A percentile compares a stretch with the other conserved stretches of the same genome.
These are phyloP conservation scores for Patella pellucida DNA, from an alignment of 2,888 invertebrate species.

Conservation along the genomic window DNA sequence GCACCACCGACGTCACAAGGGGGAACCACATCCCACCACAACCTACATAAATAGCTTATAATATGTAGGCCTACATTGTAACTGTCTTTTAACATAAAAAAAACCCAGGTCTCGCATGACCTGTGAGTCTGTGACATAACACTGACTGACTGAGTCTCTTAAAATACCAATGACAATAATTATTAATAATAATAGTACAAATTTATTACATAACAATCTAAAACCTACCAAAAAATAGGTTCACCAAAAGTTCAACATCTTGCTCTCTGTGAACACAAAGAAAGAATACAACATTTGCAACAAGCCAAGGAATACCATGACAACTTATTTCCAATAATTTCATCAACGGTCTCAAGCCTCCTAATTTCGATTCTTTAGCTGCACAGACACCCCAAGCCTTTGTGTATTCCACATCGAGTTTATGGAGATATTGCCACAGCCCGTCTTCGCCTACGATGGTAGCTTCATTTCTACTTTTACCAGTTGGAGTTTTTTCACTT, in stretches of 20 bases:
- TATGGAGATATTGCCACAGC: conserved; percentile 32
- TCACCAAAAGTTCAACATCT: conserved; percentile 86
- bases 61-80: no score
- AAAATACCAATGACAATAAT: no score
- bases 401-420: conserved; percentile 45
- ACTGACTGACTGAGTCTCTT: no score
- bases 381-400: conserved; percentile 55
- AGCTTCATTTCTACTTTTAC: no score
- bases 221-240: conserved; percentile 83
- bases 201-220: not conserved
- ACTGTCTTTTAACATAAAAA: no score
- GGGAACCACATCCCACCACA: no score
- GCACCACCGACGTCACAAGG: no score
- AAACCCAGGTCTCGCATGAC: no score
- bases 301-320: conserved; percentile 90
- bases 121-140: no score
- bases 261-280: conserved; percentile 81
- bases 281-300: conserved; percentile 82
- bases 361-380: conserved; percentile 45
- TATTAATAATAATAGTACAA: no score
- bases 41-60: no score
- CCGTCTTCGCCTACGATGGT: not conserved
- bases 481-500: no score
- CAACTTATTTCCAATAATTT: conserved; percentile 81
- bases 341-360: conserved; percentile 71